Evolutionary conservation across 2,888 invertebrate species (phyloP).

Genomic region (Stenichneumon culpator): DNA sequence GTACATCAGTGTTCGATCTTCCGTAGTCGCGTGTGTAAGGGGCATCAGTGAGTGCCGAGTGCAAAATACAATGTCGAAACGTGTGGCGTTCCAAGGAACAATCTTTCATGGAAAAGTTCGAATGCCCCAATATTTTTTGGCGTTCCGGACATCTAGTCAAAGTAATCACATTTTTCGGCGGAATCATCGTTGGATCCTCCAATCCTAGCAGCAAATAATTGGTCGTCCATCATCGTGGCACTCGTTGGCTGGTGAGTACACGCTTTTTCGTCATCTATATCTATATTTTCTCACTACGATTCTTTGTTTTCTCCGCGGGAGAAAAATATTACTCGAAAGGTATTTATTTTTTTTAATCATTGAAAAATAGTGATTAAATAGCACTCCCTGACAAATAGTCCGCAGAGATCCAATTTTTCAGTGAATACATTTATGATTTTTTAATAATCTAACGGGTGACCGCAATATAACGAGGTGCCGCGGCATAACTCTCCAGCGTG

Average conservation of each 20-base stretch:
- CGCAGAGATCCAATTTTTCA: too few relatives aligned
- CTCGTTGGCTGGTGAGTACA: constrained; percentile 1
- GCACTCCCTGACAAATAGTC: too few relatives aligned
- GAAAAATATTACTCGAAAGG: neutral
- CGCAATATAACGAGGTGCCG: constrained; percentile 52
- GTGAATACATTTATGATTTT: too few relatives aligned
- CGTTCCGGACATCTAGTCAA: neutral
- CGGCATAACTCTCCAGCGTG: constrained; percentile 67
- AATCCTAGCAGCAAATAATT: neutral
- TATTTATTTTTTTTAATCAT: neutral
- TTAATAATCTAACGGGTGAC: too few relatives aligned
- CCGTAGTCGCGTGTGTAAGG: neutral
- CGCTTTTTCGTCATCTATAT: neutral
- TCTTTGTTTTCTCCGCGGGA: neutral
- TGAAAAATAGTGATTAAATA: too few relatives aligned
- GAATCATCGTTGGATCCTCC: neutral
- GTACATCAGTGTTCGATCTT: neutral
- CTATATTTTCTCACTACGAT: neutral
- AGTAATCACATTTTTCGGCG: neutral
- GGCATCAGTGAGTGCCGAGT: neutral
- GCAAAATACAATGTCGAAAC: neutral
- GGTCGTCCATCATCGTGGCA: neutral
- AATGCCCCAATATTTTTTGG: too few relatives aligned
- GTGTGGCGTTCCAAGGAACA: too few relatives aligned
- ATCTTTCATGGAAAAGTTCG: too few relatives aligned